Conservation (phyloP, 2,797 vertebrate genomes). For the Pangasius djambal region DNA sequence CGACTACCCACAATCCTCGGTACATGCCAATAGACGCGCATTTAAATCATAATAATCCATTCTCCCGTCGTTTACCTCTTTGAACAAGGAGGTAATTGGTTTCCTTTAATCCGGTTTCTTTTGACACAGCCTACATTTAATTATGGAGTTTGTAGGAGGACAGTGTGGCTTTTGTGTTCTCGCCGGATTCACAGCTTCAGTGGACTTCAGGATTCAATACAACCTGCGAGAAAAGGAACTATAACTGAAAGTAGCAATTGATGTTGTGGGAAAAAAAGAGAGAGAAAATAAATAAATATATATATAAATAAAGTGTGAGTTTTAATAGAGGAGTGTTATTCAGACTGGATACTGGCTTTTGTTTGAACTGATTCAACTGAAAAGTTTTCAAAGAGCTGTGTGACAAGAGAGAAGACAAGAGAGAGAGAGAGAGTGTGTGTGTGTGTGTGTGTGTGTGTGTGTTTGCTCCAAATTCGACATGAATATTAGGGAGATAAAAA, state of each 20-base stretch:
- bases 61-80: constrained; percentile 57
- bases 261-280: neutral
- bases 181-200: constrained; percentile 30
- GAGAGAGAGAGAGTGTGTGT: too few species aligned
- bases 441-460: neutral
- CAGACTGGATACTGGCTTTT: constrained; percentile 21
- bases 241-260: constrained; percentile 37
- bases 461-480: neutral
- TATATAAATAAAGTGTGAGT: neutral
- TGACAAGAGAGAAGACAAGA: neutral
- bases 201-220: constrained; percentile 50
- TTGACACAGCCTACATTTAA: constrained; percentile 62
- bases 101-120: constrained; percentile 62
- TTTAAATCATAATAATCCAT: constrained; percentile 64
- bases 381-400: constrained; percentile 25
- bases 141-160: constrained; percentile 55
- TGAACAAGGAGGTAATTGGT: constrained; percentile 63
- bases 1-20: constrained; percentile 53
- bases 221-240: constrained; percentile 36
- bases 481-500: neutral
- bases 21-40: constrained; percentile 51
- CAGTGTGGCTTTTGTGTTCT: constrained; percentile 52
- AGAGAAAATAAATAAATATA: neutral
- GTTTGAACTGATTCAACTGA: constrained; percentile 30
- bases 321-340: constrained; percentile 35